A percentile compares a stretch with the other conserved stretches of the same genome.
Evolutionary conservation across 2,888 invertebrate species (phyloP).

Genomic region (Chirona hameri): DNA sequence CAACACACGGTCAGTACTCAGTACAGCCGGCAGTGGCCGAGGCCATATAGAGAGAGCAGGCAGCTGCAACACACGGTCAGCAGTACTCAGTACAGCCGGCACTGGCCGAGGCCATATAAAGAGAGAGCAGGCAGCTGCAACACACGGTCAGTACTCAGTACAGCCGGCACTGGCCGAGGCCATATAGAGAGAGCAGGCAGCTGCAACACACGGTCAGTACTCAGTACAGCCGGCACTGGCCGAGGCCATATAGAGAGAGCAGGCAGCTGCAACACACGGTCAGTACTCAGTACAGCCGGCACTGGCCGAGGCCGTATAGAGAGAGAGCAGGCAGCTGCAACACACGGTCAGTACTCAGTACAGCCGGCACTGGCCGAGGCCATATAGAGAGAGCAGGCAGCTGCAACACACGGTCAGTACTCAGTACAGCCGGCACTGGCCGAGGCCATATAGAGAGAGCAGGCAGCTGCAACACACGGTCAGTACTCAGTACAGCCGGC

Average conservation of each 20-base stretch:
- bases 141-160: not conserved
- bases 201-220: not conserved
- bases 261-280: not conserved
- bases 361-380: not conserved
- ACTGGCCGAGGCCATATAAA: conserved; percentile 2
- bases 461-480: not conserved
- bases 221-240: not conserved
- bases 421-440: not conserved
- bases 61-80: not conserved
- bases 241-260: not conserved
- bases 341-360: not conserved
- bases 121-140: not conserved
- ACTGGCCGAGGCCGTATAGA: not conserved
- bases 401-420: not conserved
- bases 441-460: not conserved
- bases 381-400: not conserved
- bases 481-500: not conserved
- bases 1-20: not conserved
- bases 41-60: not conserved
- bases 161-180: not conserved
- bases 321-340: not conserved
- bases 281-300: not conserved
- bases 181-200: not conserved
- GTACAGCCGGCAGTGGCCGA: not conserved
- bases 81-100: no score